Evolutionary conservation across 2,888 invertebrate species (phyloP), one percentile per base, ranked within the genome.

Genomic region (Strigamia maritima): DNA sequence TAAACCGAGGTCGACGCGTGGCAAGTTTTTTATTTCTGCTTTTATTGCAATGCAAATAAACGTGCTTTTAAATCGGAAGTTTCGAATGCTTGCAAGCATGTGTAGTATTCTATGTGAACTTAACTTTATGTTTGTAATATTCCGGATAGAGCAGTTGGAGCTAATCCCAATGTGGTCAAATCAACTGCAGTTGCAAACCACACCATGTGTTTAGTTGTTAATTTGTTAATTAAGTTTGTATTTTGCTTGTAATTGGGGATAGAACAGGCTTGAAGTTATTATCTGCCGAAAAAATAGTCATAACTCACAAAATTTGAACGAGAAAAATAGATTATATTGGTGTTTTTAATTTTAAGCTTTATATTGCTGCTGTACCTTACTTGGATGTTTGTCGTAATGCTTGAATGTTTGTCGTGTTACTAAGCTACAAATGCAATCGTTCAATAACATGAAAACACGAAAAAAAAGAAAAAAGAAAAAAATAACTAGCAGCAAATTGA

Each of bases 181-280:
- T 70, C 70, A 28, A 70, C 70, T 70, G 70, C 70, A 70, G 28
- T 70, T 54, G 70, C 24, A 70, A 70, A 70, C 70, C 70, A 26
- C 70, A 70, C 28, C 12, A 28, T 28, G 70, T 70, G 70, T 28
- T 70, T 12, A 70, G 70, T 70, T 70, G 70, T 70, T 70, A 28
- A 70, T 70, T 70, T 70, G 70, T 70, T 70, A 70, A 70, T 70
- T 70, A 70, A 70, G 70, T 70, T 70, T 70, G 70, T 70, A 12
- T 2, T 70, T 70, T 16, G 26, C 70, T 26, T 70, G 70, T 70
- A 70, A 70, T 70, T 12, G 70, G 12, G 12, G n/a, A 70, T 70
- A 14, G 70, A 70, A 70, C 6, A 54, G 54, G 19, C 6, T 54
- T 54, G n/a, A 19, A 22, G 54, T 8, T 35, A 3, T 35, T 35